Evolutionary conservation across 2,888 invertebrate species (phyloP).

Genomic region (Polydrusus cervinus): DNA sequence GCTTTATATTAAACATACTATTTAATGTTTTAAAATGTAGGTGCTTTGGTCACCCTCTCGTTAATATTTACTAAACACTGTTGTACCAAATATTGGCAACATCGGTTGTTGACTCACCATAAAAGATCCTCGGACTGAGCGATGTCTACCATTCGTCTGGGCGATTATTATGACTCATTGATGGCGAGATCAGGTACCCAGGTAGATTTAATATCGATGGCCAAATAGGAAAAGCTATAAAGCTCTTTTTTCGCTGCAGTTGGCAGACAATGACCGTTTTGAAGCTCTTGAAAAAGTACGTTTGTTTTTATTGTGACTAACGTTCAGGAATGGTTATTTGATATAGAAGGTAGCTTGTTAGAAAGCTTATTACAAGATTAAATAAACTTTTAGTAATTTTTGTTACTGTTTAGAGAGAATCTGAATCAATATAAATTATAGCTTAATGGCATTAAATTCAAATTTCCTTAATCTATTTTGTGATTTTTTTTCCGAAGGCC

Average conservation of each 20-base stretch:
- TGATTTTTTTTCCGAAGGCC: too few relatives aligned
- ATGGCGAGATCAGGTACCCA: slow-evolving; percentile 44
- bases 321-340: slow-evolving; percentile 18
- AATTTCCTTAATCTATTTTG: too few relatives aligned
- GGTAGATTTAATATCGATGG: slow-evolving; percentile 47
- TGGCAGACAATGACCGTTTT: slow-evolving; percentile 45
- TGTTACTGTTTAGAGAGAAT: not conserved
- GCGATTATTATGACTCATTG: slow-evolving; percentile 49
- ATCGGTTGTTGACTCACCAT: slow-evolving; percentile 44
- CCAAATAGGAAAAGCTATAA: slow-evolving; percentile 46
- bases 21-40: too few relatives aligned
- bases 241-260: slow-evolving; percentile 46
- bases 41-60: not conserved
- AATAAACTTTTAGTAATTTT: too few relatives aligned
- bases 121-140: slow-evolving; percentile 36
- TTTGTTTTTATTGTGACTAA: slow-evolving; percentile 41
- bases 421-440: too few relatives aligned
- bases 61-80: slow-evolving; percentile 8
- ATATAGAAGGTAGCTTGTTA: not conserved
- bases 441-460: too few relatives aligned
- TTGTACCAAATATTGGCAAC: slow-evolving; percentile 37
- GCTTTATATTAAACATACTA: too few relatives aligned
- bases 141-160: slow-evolving; percentile 51
- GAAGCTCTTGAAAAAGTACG: slow-evolving; percentile 28
- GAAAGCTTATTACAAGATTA: not conserved